phyloP scores from a whole-genome alignment of 2,888 invertebrate genomes.

The Idaea aversata region DNA sequence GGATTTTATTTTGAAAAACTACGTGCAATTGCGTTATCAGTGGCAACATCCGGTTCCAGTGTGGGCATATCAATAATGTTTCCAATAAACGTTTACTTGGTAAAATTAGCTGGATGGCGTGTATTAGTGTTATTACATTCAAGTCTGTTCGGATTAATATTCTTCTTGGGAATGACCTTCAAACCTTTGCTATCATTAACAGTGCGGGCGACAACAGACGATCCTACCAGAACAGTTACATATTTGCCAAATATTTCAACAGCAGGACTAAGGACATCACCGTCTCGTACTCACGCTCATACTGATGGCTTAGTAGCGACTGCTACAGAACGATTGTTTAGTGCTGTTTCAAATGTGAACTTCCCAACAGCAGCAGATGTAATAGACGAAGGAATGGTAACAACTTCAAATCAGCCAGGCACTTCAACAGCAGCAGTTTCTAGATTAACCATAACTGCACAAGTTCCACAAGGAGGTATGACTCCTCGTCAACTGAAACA shows the following conservation, averaged over 20 bases:
- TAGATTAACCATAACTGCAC: slow-evolving; percentile 53
- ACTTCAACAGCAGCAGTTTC: slow-evolving; percentile 51
- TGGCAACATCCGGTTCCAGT: slow-evolving; percentile 62
- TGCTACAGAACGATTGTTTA: slow-evolving; percentile 41
- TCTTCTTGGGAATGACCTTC: slow-evolving; percentile 61
- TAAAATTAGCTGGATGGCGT: slow-evolving; percentile 61
- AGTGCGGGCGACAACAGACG: slow-evolving; percentile 52
- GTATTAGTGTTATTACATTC: slow-evolving; percentile 57
- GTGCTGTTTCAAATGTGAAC: slow-evolving; percentile 49
- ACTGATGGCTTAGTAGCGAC: slow-evolving; percentile 36
- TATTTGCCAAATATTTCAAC: slow-evolving; percentile 63
- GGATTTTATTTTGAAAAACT: slow-evolving; percentile 72
- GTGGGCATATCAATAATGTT: slow-evolving; percentile 61
- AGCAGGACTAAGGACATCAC: slow-evolving; percentile 32
- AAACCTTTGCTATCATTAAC: slow-evolving; percentile 61
- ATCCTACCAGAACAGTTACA: slow-evolving; percentile 62
- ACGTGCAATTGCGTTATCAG: slow-evolving; percentile 58
- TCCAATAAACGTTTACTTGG: slow-evolving; percentile 54
- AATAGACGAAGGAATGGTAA: slow-evolving; percentile 40
- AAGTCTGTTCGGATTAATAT: slow-evolving; percentile 56
- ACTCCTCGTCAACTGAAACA: slow-evolving; percentile 59
- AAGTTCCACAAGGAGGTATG: slow-evolving; percentile 51
- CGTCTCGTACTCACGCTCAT: slow-evolving; percentile 38
- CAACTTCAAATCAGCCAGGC: slow-evolving; percentile 42
- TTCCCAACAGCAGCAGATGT: slow-evolving; percentile 67